Percentiles rank a stretch among this genome's conserved stretches.
phyloP scores from a whole-genome alignment of 2,113 vertebrate species.

The Urocitellus parryii region DNA sequence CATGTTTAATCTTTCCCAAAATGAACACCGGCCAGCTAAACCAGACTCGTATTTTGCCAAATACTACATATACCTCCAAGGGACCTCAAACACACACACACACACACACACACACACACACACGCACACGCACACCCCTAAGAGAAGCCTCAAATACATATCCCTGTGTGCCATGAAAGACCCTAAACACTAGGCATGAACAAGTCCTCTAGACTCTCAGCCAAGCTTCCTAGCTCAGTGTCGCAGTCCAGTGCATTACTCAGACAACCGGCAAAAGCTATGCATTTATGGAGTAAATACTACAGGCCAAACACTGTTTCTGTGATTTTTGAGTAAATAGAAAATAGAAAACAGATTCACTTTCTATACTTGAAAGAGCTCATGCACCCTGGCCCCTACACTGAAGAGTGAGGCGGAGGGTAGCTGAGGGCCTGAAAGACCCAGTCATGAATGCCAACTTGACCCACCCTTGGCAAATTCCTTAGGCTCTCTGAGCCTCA shows the following conservation, averaged over 20 bases:
- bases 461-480: rapidly evolving
- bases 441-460: not conserved
- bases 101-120: too few species aligned
- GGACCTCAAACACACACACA: not conserved
- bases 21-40: not conserved
- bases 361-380: not conserved
- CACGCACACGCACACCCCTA: too few species aligned
- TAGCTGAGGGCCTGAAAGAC: not conserved
- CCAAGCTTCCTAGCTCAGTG: not conserved
- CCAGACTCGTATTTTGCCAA: conserved; percentile 14
- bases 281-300: not conserved
- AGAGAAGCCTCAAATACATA: not conserved
- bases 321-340: not conserved
- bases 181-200: not conserved
- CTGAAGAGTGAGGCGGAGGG: not conserved
- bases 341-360: not conserved
- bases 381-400: not conserved
- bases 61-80: not conserved
- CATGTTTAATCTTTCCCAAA: conserved; percentile 41
- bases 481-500: not conserved
- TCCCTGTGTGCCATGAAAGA: not conserved
- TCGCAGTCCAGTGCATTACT: not conserved
- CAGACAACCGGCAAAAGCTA: not conserved
- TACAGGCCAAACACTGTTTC: not conserved
- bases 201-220: not conserved